Base-by-base conservation (phyloP, 2,113 vertebrate genomes). In the Neolamprologus devosi region DNA sequence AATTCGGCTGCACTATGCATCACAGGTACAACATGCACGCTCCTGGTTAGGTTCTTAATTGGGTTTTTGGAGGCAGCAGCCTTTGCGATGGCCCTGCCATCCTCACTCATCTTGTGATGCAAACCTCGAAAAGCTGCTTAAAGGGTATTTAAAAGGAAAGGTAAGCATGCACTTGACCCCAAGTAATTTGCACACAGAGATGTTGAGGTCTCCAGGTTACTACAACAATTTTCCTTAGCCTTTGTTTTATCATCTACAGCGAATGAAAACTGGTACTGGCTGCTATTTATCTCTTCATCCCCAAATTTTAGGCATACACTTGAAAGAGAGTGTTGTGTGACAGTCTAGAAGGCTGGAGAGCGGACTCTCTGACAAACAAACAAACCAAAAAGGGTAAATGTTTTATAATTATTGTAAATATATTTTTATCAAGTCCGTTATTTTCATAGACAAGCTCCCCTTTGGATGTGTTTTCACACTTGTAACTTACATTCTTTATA, bases 61-160 rank as follows among this genome's bases (percentile, higher is more conserved):
- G 16, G 70, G 6, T 5, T 47, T 49, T 47, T 75, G 3, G 42
- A 30, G 16, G 42, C 2, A 78, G 16, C 70, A 49, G 42, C 42
- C 26, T 78, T 30, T 78, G 9, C 2, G 6, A 3, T 7, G 3
- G 6, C 9, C 1, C 45, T 13, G 16, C 26, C 16, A 49, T 49
- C 23, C 45, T 49, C 42, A 8, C 26, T 30, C 26, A 30, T n/a
- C 26, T 19, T 49, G 42, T 12, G 30, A 78, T 45, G 19, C 16
- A 78, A 78, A 30, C 42, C 26, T 78, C 3, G 6, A 49, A 78
- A 78, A 78, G 70, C 70, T 30, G 26, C 42, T 78, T 19, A 78
- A 78, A 75, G 2, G 6, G 9, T 47, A 45, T 45, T 75, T 28
- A 75, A 47, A 75, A 75, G 23, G 70, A 17, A 49, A 19, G 45